Percentiles rank a stretch among this genome's conserved stretches.
Conservation (phyloP, 2,797 vertebrate genomes). For the Anguilla obscura region DNA sequence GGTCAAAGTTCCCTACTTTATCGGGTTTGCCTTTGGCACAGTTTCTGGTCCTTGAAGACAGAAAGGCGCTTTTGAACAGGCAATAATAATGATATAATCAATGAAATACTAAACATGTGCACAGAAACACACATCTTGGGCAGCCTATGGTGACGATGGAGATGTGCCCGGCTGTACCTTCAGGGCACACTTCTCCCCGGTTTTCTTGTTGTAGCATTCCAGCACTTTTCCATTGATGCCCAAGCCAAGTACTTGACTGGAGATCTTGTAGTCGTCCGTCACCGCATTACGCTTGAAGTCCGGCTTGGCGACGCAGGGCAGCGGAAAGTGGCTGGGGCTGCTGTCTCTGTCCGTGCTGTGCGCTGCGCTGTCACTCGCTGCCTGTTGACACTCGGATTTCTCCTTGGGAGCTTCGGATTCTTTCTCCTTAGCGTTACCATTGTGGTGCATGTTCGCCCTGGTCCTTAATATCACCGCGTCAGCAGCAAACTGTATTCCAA, state of each 20-base stretch:
- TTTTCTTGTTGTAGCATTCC: constrained; percentile 87
- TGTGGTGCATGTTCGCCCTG: constrained; percentile 69
- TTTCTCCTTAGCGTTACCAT: constrained; percentile 64
- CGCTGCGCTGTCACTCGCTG: constrained; percentile 22
- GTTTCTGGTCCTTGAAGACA: neutral
- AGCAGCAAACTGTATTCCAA: constrained; percentile 1
- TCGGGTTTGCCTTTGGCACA: neutral
- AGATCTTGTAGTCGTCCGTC: constrained; percentile 94
- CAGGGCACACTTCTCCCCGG: constrained; percentile 90
- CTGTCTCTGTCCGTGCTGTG: constrained; percentile 35
- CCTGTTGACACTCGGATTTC: constrained; percentile 50
- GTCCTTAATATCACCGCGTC: constrained; percentile 20
- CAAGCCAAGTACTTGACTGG: constrained; percentile 89
- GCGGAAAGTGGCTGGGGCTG: constrained; percentile 57
- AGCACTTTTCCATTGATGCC: constrained; percentile 98
- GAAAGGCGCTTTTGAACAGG: neutral
- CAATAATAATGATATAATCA: neutral
- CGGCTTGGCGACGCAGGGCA: constrained; percentile 70
- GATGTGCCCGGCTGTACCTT: constrained; percentile 74
- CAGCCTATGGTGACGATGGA: neutral
- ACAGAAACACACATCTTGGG: constrained; percentile 6
- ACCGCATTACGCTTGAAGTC: constrained; percentile 92
- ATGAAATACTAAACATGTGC: neutral
- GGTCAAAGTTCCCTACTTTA: constrained; percentile 31
- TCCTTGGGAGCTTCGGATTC: constrained; percentile 47